Base-by-base conservation (phyloP, 2,797 vertebrate species). In the Basileuterus tristriatus region DNA sequence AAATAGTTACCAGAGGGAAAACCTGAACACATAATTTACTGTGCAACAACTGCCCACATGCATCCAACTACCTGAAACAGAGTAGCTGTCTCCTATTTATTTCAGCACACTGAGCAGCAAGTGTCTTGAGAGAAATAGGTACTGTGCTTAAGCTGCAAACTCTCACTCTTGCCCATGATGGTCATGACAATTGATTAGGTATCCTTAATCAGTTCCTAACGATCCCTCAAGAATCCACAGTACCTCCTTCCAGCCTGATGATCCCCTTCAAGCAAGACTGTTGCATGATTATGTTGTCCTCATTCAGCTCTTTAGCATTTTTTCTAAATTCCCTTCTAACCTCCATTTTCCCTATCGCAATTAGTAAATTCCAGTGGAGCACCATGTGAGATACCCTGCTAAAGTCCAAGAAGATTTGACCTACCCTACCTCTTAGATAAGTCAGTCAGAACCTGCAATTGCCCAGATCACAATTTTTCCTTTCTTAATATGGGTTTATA, bases 141-240 rank as follows among this genome's bases (percentile, higher is more conserved):
- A 6, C 19, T 59, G 56, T 59, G 21, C 17, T 86, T 50, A 43
- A 77, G 30, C n/a, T 68, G 44, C 75, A 77, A 90, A 68, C 47
- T 83, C 77, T 62, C 47, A 10, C 16, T 60, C 32, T 43, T 68
- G n/a, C 49, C 81, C 27, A 27, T 47, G 58, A 55, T 47, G 65
- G 37, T 53, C 60, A 44, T 71, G 60, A 49, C 37, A 87, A 80
- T 34, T 87, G 84, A 93, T 91, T 88, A 81, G 34, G 37, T 87
- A n/a, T 65, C 58, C 41, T 87, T 93, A 91, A 92, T 87, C 79
- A 62, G 78, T 63, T 64, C 52, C 64, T 89, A 93, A 77, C 83
- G 82, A 85, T 50, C 37, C 30, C 53, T 71, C 68, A 70, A 70
- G 53, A 32, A 6, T 71, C 84, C 60, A 32, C 34, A 58, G 20